Base-by-base conservation (phyloP, 2,797 vertebrate species). In the Bradypodion pumilum region DNA sequence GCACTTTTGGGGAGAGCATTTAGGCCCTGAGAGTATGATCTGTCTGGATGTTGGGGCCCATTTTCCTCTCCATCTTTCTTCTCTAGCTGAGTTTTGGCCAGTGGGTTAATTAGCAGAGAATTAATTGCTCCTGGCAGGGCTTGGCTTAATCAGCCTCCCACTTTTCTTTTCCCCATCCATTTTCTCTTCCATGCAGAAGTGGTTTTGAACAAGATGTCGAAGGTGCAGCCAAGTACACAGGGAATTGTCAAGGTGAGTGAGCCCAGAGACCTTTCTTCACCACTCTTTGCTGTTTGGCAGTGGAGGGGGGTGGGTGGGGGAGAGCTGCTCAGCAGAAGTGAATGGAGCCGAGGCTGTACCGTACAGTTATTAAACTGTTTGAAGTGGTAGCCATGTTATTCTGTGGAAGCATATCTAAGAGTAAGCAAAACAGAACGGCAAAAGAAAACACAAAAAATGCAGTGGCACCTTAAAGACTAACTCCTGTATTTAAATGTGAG, bases 231-330 rank as follows among this genome's bases (percentile, higher is more conserved):
- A 65, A 92, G 82, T 93, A 96, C 37, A 93, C 94, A 0, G 96
- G 96, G 52, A 95, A 91, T 93, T 98, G 98, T 90, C 97, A 97
- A 88, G 98, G 97, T 98, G 93, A 96, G 96, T 86, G 23, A 27
- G 0, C 0, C 69, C 27, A 1, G 4, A 29, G 12, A 37, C 8
- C 13, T 15, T 21, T 15, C 5, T 56, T 56, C 21, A 21, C 52
- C 16, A 19, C 52, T 56, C 15, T 16, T 72, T 82, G 21, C 35
- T 9, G 7, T 27, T 49, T 7, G n/a, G n/a, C n/a, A n/a, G n/a
- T 2, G 35, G 25, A 4, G 1, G 89, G 90, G n/a, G n/a, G n/a
- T n/a, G n/a, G n/a, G n/a, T n/a, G n/a, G n/a, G n/a, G 85, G 63
- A 66, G 88, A 86, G 85, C 49, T 10, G 49, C 9, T 15, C 46